Conservation (phyloP, 2,888 invertebrate species). For the Brachyptera risi region DNA sequence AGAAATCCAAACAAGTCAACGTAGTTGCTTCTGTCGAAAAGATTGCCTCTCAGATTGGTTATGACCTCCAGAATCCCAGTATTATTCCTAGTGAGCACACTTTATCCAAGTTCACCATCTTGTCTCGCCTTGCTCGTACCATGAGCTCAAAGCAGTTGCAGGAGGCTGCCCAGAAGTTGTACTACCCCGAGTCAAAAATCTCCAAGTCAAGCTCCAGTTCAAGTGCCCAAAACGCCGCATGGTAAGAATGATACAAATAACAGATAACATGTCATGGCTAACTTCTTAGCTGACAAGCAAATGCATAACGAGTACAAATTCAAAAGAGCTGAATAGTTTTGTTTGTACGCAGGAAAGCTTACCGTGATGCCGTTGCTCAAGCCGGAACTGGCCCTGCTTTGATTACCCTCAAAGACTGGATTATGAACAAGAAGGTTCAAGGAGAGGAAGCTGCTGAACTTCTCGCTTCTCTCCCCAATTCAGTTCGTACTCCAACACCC, state of each 20-base stretch:
- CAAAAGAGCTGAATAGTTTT: neutral
- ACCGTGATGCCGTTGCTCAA: conserved; percentile 61
- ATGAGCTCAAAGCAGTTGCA: conserved; percentile 60
- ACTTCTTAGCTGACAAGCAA: too few relatives aligned
- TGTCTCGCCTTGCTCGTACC: conserved; percentile 54
- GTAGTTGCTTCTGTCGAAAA: conserved; percentile 40
- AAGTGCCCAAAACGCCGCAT: conserved; percentile 47
- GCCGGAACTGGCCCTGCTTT: conserved; percentile 68
- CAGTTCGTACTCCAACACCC: conserved; percentile 58
- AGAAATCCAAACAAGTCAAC: conserved; percentile 38
- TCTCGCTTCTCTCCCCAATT: conserved; percentile 51
- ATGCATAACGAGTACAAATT: neutral
- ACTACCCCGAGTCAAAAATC: conserved; percentile 44
- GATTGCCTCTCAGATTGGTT: conserved; percentile 54
- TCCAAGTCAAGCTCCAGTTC: conserved; percentile 39
- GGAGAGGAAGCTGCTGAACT: conserved; percentile 58
- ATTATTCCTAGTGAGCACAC: conserved; percentile 55
- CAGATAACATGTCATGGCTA: too few relatives aligned
- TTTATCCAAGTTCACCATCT: conserved; percentile 59
- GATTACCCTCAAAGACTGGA: conserved; percentile 57
- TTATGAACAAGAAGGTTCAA: conserved; percentile 51
- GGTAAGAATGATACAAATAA: too few relatives aligned
- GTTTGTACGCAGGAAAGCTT: conserved; percentile 41
- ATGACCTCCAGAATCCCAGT: conserved; percentile 55
- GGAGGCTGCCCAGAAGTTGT: conserved; percentile 52